Evolutionary conservation across 2,113 vertebrate genomes (phyloP), one percentile per base, ranked within the genome.

Genomic region (Clarias gariepinus): DNA sequence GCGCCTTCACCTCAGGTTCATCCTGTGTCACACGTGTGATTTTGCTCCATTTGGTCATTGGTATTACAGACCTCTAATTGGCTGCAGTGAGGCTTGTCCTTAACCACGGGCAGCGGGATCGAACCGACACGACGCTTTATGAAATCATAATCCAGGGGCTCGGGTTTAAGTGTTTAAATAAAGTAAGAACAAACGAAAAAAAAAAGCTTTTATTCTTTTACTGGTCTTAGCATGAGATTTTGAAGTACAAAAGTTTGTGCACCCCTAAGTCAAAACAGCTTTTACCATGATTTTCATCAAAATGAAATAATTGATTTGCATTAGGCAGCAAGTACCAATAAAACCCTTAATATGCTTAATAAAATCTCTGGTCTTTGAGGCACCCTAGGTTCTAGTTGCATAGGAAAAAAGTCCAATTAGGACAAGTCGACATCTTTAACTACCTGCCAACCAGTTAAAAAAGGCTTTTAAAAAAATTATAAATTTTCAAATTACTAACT

Each of bases 1-100:
- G 64, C 47, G 83, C 79, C 85, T 77, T 88, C 88, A 91, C 88
- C 90, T 91, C 64, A 74, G 87, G 88, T 91, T 92, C 87, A 87
- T 53, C 9, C 66, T 86, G 57, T 91, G 82, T 77, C 61, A 74
- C 61, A 73, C 30, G 53, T 74, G 61, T 77, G 74, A 82, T 82
- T 85, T 64, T 81, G 83, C 77, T 78, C 85, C 82, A 63, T 61
- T 64, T 36, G 66, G 74, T 83, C 89, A 90, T 90, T 88, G 81
- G 60, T 64, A 88, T 88, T 86, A 74, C 84, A 86, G 76, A 12
- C 9, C 74, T 53, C 81, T 90, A 91, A 92, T 89, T 91, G 89
- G 84, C 84, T 87, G 71, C 77, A n/a, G 73, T 21, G 86, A 78
- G 63, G 52, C 84, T 89, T 80, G 82, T 74, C 87, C 83, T 83